phyloP scores from a whole-genome alignment of 1,140 invertebrate genomes.

The Rhysida immarginata region DNA sequence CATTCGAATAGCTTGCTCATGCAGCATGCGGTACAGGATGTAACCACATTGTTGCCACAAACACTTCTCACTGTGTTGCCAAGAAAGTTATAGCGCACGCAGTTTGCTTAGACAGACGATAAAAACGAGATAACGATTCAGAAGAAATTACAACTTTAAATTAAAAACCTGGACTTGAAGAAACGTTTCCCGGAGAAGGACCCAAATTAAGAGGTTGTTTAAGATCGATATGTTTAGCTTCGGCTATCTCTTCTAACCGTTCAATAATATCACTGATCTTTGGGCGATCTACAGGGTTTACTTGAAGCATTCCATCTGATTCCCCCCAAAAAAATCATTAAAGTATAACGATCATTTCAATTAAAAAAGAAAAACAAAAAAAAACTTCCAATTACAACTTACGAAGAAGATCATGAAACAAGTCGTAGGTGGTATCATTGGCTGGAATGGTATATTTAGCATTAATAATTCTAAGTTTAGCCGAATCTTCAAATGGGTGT shows the following conservation, averaged over 20 bases:
- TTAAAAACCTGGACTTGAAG: conserved; percentile 5
- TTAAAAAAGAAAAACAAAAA: no score
- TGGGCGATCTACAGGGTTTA: conserved; percentile 62
- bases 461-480: conserved; percentile 90
- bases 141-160: no score
- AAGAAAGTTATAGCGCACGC: no score
- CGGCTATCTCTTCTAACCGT: conserved; percentile 66
- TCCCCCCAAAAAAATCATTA: background rate
- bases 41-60: no score
- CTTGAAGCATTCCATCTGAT: conserved; percentile 55
- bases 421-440: conserved; percentile 57
- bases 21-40: no score
- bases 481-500: conserved; percentile 94
- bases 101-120: conserved; percentile 17
- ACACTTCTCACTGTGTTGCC: no score
- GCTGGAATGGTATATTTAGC: conserved; percentile 79
- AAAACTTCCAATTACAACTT: no score
- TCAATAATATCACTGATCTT: conserved; percentile 63
- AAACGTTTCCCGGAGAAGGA: background rate
- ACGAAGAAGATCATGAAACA: conserved; percentile 83
- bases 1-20: no score
- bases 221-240: conserved; percentile 60
- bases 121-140: conserved; percentile 8
- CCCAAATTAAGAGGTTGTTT: conserved; percentile 43
- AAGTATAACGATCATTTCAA: no score